phyloP scores from a whole-genome alignment of 2,888 invertebrate genomes.

The Temnothorax ravouxi region DNA sequence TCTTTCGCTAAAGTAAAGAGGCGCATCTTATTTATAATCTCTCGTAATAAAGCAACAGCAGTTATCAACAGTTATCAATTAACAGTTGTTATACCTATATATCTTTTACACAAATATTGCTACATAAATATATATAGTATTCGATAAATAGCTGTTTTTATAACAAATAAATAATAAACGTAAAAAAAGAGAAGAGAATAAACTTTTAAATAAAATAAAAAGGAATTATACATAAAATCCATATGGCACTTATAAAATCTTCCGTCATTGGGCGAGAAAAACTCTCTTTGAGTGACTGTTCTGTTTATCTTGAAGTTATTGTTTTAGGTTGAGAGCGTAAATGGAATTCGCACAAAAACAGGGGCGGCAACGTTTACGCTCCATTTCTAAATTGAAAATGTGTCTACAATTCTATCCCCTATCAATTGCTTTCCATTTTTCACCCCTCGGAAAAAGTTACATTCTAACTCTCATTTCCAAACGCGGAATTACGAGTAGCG shows the following conservation, averaged over 20 bases:
- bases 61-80: neutral
- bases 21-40: constrained; percentile 3
- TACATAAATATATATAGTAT: neutral
- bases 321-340: constrained; percentile 62
- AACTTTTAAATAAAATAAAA: neutral
- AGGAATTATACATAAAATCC: neutral
- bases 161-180: neutral
- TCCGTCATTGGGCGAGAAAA: neutral
- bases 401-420: constrained; percentile 44
- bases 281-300: neutral
- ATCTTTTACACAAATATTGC: neutral
- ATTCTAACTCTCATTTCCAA: constrained; percentile 49
- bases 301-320: constrained; percentile 33
- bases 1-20: neutral
- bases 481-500: constrained; percentile 37
- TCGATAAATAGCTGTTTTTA: neutral
- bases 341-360: constrained; percentile 62
- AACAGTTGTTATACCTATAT: neutral
- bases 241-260: neutral
- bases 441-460: constrained; percentile 50
- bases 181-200: neutral
- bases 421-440: constrained; percentile 46
- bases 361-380: neutral
- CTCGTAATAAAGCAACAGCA: neutral
- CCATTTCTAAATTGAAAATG: constrained; percentile 67